Evolutionary conservation across 2,113 vertebrate species (phyloP).

Genomic region (Sporophila hypoxantha): DNA sequence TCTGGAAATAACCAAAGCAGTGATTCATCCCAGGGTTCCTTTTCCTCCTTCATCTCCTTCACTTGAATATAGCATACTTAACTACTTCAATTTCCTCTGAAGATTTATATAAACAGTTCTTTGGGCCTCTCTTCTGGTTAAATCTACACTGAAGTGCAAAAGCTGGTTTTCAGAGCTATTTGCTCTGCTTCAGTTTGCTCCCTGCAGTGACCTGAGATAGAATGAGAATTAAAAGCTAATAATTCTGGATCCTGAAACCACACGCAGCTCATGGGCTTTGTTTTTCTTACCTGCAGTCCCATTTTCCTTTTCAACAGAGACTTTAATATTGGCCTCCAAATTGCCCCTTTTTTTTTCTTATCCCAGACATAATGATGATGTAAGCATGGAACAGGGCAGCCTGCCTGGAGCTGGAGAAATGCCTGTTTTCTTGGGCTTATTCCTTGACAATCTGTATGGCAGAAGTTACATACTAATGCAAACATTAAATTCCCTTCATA

Average conservation of each 20-base stretch:
- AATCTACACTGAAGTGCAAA: neutral
- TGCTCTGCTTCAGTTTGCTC: neutral
- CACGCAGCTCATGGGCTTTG: neutral
- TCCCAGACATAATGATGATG: neutral
- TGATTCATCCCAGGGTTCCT: slow-evolving; percentile 30
- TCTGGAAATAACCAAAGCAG: slow-evolving; percentile 18
- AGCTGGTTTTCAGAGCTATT: slow-evolving; percentile 2
- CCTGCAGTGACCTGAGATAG: neutral
- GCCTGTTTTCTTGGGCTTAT: neutral
- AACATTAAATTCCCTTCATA: neutral
- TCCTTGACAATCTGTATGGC: neutral
- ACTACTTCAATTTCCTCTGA: slow-evolving; percentile 14
- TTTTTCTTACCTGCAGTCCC: neutral
- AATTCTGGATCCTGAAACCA: neutral
- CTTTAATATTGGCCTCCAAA: neutral
- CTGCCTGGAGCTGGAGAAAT: neutral
- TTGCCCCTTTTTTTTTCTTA: neutral
- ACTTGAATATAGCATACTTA: neutral
- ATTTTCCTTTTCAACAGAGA: neutral
- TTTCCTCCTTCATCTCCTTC: neutral
- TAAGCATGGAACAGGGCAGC: neutral
- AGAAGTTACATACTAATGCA: neutral
- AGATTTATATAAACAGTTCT: slow-evolving; percentile 15
- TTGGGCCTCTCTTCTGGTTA: neutral
- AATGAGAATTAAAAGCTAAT: neutral